phyloP scores from a whole-genome alignment of 2,113 vertebrate genomes.

The Penelope pileata region DNA sequence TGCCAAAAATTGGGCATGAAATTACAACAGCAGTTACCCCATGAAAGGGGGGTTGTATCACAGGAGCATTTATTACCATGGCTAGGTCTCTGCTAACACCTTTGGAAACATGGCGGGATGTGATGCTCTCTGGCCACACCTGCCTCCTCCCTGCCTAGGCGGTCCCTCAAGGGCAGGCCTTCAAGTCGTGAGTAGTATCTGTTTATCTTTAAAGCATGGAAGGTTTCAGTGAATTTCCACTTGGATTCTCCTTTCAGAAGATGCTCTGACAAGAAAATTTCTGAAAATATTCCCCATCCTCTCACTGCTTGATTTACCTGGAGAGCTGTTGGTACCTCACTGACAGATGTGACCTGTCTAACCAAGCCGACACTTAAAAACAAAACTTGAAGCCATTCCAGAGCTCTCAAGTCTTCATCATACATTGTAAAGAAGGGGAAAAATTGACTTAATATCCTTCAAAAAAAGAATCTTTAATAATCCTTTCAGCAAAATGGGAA shows the following conservation, averaged over 20 bases:
- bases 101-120: neutral
- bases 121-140: no score
- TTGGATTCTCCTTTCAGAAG: neutral
- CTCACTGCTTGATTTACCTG: neutral
- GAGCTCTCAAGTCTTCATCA: neutral
- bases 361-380: no score
- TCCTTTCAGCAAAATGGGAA: neutral
- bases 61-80: neutral
- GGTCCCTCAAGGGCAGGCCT: no score
- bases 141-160: no score
- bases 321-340: accelerated
- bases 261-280: neutral
- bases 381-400: neutral
- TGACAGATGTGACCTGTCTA: no score
- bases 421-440: accelerated
- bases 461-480: neutral
- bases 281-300: neutral
- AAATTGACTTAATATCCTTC: accelerated
- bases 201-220: neutral
- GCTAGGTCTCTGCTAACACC: neutral
- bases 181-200: neutral
- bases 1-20: neutral
- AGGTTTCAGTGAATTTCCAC: neutral
- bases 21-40: neutral
- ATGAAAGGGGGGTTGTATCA: neutral